Evolutionary conservation across 2,797 vertebrate genomes (phyloP).

Genomic region (Rhincodon typus): DNA sequence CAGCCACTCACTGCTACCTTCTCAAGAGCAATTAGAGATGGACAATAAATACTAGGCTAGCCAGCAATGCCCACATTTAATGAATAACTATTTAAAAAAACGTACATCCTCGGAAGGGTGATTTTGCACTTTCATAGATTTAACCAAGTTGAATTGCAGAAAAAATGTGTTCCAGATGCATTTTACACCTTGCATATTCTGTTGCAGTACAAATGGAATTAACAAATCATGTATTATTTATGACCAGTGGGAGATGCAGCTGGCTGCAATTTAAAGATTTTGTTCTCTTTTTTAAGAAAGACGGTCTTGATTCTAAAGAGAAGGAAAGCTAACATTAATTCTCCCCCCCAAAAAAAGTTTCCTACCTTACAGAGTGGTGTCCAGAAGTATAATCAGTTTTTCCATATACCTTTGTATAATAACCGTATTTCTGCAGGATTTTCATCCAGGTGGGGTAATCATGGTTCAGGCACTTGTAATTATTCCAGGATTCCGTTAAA

Average conservation of each 20-base stretch:
- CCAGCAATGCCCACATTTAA: too few species aligned
- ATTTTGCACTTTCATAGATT: neutral
- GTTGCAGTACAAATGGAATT: neutral
- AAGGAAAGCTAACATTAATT: neutral
- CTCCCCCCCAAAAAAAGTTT: neutral
- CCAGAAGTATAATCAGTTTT: constrained; percentile 89
- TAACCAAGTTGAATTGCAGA: neutral
- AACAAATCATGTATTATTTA: neutral
- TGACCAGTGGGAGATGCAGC: neutral
- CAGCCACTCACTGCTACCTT: too few species aligned
- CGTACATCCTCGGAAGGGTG: neutral
- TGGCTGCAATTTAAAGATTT: neutral
- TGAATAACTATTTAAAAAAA: too few species aligned
- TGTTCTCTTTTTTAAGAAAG: neutral
- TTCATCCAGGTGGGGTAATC: constrained; percentile 90
- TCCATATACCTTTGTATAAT: constrained; percentile 71
- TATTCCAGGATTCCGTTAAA: constrained; percentile 92
- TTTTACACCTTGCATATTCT: neutral
- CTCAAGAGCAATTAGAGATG: too few species aligned
- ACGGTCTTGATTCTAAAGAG: neutral
- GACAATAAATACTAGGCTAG: too few species aligned
- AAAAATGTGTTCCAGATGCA: neutral
- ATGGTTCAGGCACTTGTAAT: constrained; percentile 81
- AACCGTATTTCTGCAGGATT: constrained; percentile 70
- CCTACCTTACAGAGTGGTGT: constrained; percentile 86